phyloP scores from a whole-genome alignment of 2,888 invertebrate genomes.

The Podabrus alpinus region DNA sequence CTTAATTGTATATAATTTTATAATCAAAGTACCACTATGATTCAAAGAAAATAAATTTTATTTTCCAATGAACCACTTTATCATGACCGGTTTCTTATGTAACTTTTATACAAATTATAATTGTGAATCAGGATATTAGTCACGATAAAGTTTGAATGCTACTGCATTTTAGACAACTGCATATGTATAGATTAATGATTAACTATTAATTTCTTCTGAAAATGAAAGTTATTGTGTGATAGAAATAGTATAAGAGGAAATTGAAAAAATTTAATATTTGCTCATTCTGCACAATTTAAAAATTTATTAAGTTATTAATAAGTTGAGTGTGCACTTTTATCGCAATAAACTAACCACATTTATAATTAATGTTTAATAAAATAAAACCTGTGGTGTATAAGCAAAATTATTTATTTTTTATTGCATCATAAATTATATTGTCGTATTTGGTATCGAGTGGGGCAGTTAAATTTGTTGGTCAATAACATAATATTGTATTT shows the following conservation, averaged over 20 bases:
- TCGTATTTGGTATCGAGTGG: slow-evolving; percentile 10
- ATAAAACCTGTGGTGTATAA: slow-evolving; percentile 5
- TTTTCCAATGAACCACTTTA: neutral
- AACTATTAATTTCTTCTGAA: neutral
- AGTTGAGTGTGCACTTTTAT: neutral
- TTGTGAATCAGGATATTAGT: neutral
- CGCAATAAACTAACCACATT: neutral
- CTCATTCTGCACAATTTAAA: neutral
- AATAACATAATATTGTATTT: neutral
- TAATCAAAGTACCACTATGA: neutral
- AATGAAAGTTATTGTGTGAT: neutral
- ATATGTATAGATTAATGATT: neutral
- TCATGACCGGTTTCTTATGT: neutral
- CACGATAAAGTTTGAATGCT: neutral
- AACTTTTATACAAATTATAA: neutral
- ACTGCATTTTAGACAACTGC: neutral
- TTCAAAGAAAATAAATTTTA: neutral
- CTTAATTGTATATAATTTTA: neutral
- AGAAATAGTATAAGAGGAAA: neutral
- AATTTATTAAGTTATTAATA: neutral
- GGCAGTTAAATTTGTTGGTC: slow-evolving; percentile 9
- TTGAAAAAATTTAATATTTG: neutral
- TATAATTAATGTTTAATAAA: neutral
- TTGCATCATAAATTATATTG: slow-evolving; percentile 14
- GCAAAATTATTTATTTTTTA: slow-evolving; percentile 12